Evolutionary conservation across 1,140 invertebrate species (phyloP).

Genomic region (Nebria ingens): DNA sequence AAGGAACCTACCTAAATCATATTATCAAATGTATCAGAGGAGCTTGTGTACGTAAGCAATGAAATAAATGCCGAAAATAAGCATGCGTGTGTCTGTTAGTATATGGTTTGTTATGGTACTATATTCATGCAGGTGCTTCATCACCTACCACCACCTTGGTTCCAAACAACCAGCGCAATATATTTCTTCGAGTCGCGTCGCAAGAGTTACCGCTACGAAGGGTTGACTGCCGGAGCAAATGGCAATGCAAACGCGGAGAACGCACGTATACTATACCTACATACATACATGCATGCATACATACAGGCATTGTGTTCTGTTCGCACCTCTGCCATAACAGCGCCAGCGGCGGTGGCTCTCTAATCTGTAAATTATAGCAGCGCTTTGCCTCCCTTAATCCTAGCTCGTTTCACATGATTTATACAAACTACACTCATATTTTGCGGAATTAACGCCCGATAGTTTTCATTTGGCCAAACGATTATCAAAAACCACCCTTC

Average conservation of each 20-base stretch:
- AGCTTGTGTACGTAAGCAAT: too few species aligned
- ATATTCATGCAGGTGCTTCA: too few species aligned
- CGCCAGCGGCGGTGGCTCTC: conserved; percentile 13
- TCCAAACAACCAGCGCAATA: neutral
- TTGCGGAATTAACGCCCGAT: conserved; percentile 18
- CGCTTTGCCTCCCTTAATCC: conserved; percentile 24
- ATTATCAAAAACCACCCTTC: conserved; percentile 7
- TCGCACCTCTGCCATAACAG: conserved; percentile 1
- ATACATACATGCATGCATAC: too few species aligned
- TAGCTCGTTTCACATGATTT: conserved; percentile 21
- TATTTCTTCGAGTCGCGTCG: neutral
- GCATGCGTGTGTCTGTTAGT: too few species aligned
- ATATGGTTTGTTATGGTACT: too few species aligned
- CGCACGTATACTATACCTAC: too few species aligned
- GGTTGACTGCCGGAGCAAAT: too few species aligned
- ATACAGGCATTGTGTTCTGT: neutral
- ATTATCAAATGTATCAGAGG: too few species aligned
- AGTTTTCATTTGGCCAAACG: conserved; percentile 10
- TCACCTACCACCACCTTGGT: neutral
- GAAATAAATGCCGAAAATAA: too few species aligned
- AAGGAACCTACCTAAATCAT: too few species aligned
- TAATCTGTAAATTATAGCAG: conserved; percentile 31
- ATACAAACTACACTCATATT: conserved; percentile 23
- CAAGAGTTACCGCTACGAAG: neutral
- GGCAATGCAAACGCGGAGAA: too few species aligned